These are phyloP conservation scores for Ostrea edulis DNA, from an alignment of 1,140 invertebrate species.

Conservation along the genomic window DNA sequence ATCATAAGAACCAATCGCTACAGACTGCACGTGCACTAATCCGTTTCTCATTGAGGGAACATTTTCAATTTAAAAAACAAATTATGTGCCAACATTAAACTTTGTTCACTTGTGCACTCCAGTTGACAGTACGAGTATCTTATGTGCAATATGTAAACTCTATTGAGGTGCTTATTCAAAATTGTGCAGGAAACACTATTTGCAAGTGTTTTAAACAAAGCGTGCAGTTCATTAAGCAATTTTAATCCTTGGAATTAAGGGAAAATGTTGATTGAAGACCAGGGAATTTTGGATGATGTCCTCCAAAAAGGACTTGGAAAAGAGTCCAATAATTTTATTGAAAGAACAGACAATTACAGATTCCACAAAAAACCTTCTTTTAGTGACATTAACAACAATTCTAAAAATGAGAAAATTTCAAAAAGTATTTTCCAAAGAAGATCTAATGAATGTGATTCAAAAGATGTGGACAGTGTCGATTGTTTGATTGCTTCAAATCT, in stretches of 20 bases:
- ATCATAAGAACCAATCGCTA: slow-evolving; percentile 15
- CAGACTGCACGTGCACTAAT: neutral
- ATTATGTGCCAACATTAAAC: neutral
- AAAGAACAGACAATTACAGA: slow-evolving; percentile 2
- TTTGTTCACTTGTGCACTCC: too few species aligned
- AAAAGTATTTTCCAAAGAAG: neutral
- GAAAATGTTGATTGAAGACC: slow-evolving; percentile 18
- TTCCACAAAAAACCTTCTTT: neutral
- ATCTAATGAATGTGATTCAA: neutral
- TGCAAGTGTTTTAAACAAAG: too few species aligned
- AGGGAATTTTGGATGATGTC: neutral
- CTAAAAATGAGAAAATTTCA: neutral
- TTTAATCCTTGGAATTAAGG: neutral
- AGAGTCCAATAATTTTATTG: neutral
- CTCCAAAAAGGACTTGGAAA: neutral
- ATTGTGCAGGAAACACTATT: too few species aligned
- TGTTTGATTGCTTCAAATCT: neutral
- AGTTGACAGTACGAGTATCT: too few species aligned
- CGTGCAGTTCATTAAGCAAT: too few species aligned
- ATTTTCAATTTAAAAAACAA: neutral
- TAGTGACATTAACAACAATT: slow-evolving; percentile 19
- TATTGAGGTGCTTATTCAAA: too few species aligned
- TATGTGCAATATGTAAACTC: too few species aligned
- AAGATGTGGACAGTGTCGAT: neutral
- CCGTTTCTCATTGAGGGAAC: neutral